Base-by-base conservation (phyloP, 2,113 vertebrate genomes). In the Paradoxurus hermaphroditus region DNA sequence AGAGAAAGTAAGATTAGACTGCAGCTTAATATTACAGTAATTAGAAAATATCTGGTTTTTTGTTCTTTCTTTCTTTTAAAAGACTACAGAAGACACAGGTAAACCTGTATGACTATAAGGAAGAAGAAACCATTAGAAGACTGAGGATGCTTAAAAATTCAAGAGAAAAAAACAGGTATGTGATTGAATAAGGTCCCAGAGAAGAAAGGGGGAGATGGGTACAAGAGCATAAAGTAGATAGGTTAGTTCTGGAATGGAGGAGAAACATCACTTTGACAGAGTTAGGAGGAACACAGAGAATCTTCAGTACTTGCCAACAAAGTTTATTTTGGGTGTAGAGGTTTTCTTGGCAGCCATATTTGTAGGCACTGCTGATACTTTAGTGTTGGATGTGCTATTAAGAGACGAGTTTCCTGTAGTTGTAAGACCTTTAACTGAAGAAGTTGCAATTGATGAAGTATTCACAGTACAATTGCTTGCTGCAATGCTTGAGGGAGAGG, bases 301-400 rank as follows among this genome's bases (percentile, higher is more conserved):
- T 7, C 87, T 96, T 97, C 84, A 97, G 92, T 98, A 99, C 99
- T 99, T 98, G 99, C 99, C 99, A 95, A 99, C 99, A 99, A 99
- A 99, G 97, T 99, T 99, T 98, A 99, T 99, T 99, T 99, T 99
- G 81, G 99, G 99, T 53, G 99, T 98, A 98, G 98, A 99, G 98
- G 99, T 99, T 98, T 99, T 99, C 99, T 99, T 99, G 96, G 99
- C 98, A 91, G 99, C 96, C 97, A 99, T 98, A 94, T 98, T 99
- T 84, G 99, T 94, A 98, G 98, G 98, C 7, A 98, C 92, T 96
- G 94, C 98, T 98, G 99, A 98, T 96, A 96, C 97, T 97, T 99
- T 98, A 96, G 95, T 98, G 88, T 98, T 99, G 29, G 98, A 96
- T 4, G 96, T 96, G 2, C 97, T 97, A 79, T 98, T 99, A 98